Base-by-base conservation (phyloP, 2,797 vertebrate species). In the Neomorphus geoffroyi region DNA sequence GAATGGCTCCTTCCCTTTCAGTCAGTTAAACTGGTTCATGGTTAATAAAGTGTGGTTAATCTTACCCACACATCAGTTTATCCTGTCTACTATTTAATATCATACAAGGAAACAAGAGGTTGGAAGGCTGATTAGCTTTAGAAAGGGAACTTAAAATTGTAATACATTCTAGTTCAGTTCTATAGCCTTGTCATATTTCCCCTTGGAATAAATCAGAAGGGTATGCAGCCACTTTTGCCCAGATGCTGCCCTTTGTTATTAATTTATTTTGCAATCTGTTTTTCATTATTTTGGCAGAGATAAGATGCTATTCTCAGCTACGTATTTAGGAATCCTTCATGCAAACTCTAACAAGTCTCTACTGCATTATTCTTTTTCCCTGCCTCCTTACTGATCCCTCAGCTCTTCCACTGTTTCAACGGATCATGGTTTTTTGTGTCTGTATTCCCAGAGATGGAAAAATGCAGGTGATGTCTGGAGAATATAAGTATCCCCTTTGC, bases 261-360 rank as follows among this genome's bases (percentile, higher is more conserved):
- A 80, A 95, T 93, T 95, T 94, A 70, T 81, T 97, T 92, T 91
- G 71, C 80, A 91, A 85, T 93, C 78, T 94, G 83, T 30, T 92
- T 93, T 95, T 89, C 43, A 74, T 85, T 79, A 67, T 87, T 94
- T 95, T 95, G 83, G 78, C 88, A 92, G 60, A 77, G 48, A 70
- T 27, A 88, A 43, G 32, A 46, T 1, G 1, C 56, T 88, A 57
- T 46, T 91, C 43, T 96, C 82, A 72, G 81, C 82, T 88, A 50
- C 65, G 80, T 84, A 7, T 72, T 95, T 94, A 86, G 77, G 35
- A 93, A 84, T 56, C n/a, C 32, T 88, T 92, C 70, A 61, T 78
- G 66, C 65, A 87, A 70, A 78, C 56, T 51, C 39, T 66, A 91
- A 79, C 22, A 86, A 88, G 56, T 64, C 69, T 88, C 56, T 88